Evolutionary conservation across 2,888 invertebrate genomes (phyloP), one percentile per base, ranked within the genome.

Genomic region (Cosmia trapezina): DNA sequence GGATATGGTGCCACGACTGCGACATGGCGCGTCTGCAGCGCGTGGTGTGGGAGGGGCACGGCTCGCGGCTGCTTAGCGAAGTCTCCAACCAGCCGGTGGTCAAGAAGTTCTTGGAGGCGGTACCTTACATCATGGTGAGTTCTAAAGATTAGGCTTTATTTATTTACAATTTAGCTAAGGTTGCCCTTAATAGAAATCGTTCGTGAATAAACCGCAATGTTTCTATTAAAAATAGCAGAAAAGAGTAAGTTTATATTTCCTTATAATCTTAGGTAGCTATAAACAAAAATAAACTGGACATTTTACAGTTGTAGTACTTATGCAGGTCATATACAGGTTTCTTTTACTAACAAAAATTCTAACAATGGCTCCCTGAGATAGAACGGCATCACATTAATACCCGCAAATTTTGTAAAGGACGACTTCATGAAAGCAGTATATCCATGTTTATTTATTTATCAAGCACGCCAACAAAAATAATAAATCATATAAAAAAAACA

Each of bases 1-100:
- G 99, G 85, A 99, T 99, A 96, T 99, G 99, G 99, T 98, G 99
- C 88, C 98, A 99, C 93, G 99, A 99, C 93, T 97, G 98, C 92
- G 98, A 99, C 93, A 97, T 99, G 92, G 97, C 97, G 66, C 98
- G 98, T 86, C 96, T 99, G 86, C 98, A 99, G 94, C 98, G 98
- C 89, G 98, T 99, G 7, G 97, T 99, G 68, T 98, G 99, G 98
- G 98, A 98, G 89, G 99, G 99, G 0, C 98, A 99, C 89, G 99
- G 99, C 1, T 97, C 98, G 73, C 97, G 98, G 83, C 96, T 99
- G 63, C 96, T 98, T 76, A 97, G 97, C 86, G 98, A 99, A 91
- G 98, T 98, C 49, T 98, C 98, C 92, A 98, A 97, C 90, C 98
- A 98, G 94, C 97, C 97, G 1, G 97, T 97, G 75, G 98, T 99